These are phyloP conservation scores for Perognathus longimembris DNA, from an alignment of 2,113 vertebrate genomes.

Conservation along the genomic window DNA sequence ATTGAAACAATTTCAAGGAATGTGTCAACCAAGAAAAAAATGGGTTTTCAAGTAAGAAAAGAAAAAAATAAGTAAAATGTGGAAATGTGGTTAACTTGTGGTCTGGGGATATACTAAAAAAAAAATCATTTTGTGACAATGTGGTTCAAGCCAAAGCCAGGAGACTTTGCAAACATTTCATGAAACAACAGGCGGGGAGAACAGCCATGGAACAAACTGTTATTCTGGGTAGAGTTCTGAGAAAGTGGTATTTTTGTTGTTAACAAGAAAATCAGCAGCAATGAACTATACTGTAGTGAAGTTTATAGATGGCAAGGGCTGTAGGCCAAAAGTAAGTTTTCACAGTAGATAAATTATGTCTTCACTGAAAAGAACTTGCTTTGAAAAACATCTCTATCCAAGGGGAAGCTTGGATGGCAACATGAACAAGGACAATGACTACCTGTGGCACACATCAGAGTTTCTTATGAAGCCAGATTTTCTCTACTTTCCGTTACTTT, in stretches of 20 bases:
- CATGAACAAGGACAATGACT: too few relatives aligned
- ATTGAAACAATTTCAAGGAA: background rate
- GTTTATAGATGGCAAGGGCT: background rate
- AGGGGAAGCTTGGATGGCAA: background rate
- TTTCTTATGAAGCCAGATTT: background rate
- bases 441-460: too few relatives aligned
- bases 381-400: background rate
- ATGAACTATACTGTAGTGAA: background rate
- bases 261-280: constrained; percentile 2
- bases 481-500: background rate
- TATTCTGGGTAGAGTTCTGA: constrained; percentile 51
- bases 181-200: constrained; percentile 47
- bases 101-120: constrained; percentile 13
- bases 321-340: background rate
- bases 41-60: constrained; percentile 14
- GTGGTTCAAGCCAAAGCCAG: constrained; percentile 43
- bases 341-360: background rate
- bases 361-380: background rate
- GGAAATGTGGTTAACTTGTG: constrained; percentile 47
- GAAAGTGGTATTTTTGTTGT: constrained; percentile 21
- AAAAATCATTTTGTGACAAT: constrained; percentile 42
- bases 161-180: constrained; percentile 47
- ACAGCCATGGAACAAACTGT: background rate
- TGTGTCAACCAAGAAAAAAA: constrained; percentile 15
- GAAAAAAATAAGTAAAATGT: constrained; percentile 1